phyloP scores from a whole-genome alignment of 2,113 vertebrate species.

The Otis tarda region DNA sequence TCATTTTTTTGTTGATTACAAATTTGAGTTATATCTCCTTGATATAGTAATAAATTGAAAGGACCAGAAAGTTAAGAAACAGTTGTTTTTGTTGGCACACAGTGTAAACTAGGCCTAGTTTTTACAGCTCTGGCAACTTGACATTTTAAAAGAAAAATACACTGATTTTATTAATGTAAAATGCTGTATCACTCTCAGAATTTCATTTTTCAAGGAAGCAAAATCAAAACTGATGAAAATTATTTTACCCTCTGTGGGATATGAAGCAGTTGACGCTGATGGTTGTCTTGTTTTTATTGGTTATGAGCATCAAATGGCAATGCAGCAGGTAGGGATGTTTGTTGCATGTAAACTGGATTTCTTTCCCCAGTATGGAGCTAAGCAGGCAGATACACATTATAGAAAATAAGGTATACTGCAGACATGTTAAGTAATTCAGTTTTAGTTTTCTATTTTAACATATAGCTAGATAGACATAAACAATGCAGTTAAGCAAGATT shows the following conservation, averaged over 20 bases:
- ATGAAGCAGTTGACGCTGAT: background rate
- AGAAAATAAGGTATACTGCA: background rate
- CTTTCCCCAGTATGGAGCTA: background rate
- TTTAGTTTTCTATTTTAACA: background rate
- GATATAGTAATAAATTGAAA: constrained; percentile 21
- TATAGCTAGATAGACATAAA: background rate
- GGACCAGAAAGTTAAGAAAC: background rate
- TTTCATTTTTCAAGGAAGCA: background rate
- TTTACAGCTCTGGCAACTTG: background rate
- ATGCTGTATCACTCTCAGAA: background rate
- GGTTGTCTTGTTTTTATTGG: background rate
- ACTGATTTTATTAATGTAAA: background rate
- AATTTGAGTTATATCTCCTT: constrained; percentile 17
- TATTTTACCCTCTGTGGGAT: background rate
- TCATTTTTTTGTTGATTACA: constrained; percentile 59
- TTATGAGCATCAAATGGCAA: background rate
- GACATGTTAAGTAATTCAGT: background rate
- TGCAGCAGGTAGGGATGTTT: background rate
- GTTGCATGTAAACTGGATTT: background rate
- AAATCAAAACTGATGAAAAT: background rate
- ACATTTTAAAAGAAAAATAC: background rate
- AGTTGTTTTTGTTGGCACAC: constrained; percentile 45
- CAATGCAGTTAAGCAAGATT: background rate
- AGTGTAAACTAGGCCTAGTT: background rate
- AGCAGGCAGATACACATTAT: background rate